Base-by-base conservation (phyloP, 2,113 vertebrate species). In the Lethenteron camtschaticum region DNA sequence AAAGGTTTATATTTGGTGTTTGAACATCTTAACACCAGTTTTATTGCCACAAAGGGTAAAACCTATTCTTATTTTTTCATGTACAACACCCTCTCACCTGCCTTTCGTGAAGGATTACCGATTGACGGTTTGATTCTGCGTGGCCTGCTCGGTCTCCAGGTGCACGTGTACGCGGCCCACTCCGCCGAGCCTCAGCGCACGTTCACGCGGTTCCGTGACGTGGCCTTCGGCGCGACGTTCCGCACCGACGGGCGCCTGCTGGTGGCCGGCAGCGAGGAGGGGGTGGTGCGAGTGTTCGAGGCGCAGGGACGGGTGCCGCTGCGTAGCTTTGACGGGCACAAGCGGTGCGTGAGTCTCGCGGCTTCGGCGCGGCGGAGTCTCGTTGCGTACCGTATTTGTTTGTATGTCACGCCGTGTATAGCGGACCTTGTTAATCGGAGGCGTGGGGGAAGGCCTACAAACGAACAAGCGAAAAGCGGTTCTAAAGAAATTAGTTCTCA, bases 131-230 rank as follows among this genome's bases (percentile, higher is more conserved):
- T 59, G 12, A 8, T 14, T 57, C 57, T 20, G 10, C 41, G 56
- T 14, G 2, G 16, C 9, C 12, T 12, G 41, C 9, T 60, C 16
- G 13, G 12, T 70, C 57, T 56, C 55, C 76, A 99, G 94, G 80
- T 99, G 75, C 90, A 99, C 73, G 78, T 99, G 71, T 99, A 99
- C 8, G 87, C 89, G 2, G 84, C 81, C 0, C 89, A 88, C 71
- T 92, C 94, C 12, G 88, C 87, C 75, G 88, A 95, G 73, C 91
- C 94, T 4, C 73, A 92, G 71, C 90, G 86, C 78, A 83, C 85
- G 0, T 99, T 91, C 75, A 89, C 86, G 2, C 83, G 86, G 8
- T 99, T 99, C 78, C 86, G 83, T 70, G 87, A 89, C 70, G 86
- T 86, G 0, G 90, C 89, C 0, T 96, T 95, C 71, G 79, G 88